A percentile compares a stretch with the other conserved stretches of the same genome.
Evolutionary conservation across 2,113 vertebrate genomes (phyloP).

Genomic region (Percina caprodes): DNA sequence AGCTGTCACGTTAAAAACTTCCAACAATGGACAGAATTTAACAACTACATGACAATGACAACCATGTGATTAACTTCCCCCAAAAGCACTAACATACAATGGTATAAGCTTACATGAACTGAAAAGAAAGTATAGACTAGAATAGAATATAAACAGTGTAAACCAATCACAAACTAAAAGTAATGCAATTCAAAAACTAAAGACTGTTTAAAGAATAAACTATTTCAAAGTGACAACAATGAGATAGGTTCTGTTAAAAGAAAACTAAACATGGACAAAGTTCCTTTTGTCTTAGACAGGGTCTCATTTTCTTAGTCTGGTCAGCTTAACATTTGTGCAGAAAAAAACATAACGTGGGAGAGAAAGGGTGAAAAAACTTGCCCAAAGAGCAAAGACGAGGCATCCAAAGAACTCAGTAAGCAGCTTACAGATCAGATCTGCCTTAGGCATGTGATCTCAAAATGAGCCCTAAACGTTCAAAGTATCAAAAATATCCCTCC

Average conservation of each 20-base stretch:
- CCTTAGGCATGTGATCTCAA: constrained; percentile 82
- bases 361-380: constrained; percentile 49
- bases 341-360: constrained; percentile 50
- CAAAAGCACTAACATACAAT: not conserved
- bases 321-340: constrained; percentile 52
- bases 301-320: constrained; percentile 55
- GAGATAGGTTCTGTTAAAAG: not conserved
- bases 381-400: constrained; percentile 77
- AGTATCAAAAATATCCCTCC: constrained; percentile 80
- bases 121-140: not conserved
- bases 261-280: constrained; percentile 16
- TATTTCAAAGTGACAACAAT: not conserved
- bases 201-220: too few species aligned
- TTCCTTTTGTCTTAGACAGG: constrained; percentile 3
- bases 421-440: constrained; percentile 83
- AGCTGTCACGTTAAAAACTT: not conserved
- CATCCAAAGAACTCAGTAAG: constrained; percentile 87
- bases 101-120: too few species aligned
- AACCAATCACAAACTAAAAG: not conserved
- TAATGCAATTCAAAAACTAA: not conserved
- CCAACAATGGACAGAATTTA: not conserved
- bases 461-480: constrained; percentile 82
- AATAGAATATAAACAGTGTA: not conserved
- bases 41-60: not conserved
- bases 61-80: not conserved